phyloP scores from a whole-genome alignment of 2,797 vertebrate species.

The Lophotriccus pileatus region DNA sequence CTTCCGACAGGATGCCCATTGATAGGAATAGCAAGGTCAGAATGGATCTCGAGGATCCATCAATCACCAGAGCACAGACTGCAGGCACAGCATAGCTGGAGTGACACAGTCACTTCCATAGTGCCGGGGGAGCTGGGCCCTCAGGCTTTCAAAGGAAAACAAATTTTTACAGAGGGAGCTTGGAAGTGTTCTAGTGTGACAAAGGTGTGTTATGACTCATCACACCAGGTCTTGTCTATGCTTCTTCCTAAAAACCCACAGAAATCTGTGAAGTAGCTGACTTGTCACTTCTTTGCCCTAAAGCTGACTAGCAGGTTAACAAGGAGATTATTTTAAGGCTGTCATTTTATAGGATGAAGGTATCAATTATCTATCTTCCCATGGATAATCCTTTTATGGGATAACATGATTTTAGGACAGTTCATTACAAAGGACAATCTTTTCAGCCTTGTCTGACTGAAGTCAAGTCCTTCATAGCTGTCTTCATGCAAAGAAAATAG shows the following conservation, averaged over 20 bases:
- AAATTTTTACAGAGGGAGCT: neutral
- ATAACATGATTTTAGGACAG: slow-evolving; percentile 36
- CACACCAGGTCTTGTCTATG: neutral
- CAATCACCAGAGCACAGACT: neutral
- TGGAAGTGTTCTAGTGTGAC: neutral
- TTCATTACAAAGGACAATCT: neutral
- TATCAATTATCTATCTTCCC: slow-evolving; percentile 5
- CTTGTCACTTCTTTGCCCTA: neutral
- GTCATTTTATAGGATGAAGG: neutral
- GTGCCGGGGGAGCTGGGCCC: neutral
- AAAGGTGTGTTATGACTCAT: neutral
- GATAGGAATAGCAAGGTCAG: slow-evolving; percentile 2
- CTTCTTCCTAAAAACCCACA: neutral
- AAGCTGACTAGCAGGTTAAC: neutral
- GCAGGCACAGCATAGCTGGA: neutral
- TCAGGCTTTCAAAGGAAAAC: neutral
- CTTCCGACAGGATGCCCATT: neutral
- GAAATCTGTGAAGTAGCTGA: neutral
- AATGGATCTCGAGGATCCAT: slow-evolving; percentile 17
- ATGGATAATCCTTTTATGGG: neutral
- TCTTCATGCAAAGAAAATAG: neutral
- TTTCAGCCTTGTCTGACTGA: neutral
- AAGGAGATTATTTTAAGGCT: slow-evolving; percentile 7
- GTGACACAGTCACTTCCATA: neutral
- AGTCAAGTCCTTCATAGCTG: neutral